Evolutionary conservation across 92 coral and sea anemone genomes (phyloP), one percentile per base, ranked within the genome.

Genomic region (Anthopleura xanthogrammica): DNA sequence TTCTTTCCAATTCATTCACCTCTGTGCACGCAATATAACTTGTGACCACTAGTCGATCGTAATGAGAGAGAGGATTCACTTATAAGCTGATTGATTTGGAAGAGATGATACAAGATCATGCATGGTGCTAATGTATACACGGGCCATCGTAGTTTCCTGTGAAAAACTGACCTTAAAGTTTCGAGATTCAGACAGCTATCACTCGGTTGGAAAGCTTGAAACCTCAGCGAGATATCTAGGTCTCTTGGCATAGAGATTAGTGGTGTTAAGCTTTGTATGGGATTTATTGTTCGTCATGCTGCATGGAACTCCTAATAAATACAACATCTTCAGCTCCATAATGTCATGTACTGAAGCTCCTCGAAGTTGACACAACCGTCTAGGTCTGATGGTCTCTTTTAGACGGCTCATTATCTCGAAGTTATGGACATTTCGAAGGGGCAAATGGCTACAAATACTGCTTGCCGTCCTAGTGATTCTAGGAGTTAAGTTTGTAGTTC

Each of bases 321-420:
- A 22, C 68, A 5, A 46, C 23, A 43, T 40, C 13, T 80, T 50
- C 66, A 48, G 23, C 77, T 36, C 48, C 24, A 24, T 71, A 46
- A 81, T 81, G 58, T 50, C 78, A 72, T 72, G 52, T 17, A 23
- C 12, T 50, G 50, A 46, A 23, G 36, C 77, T 22, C 5, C 77
- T 20, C 77, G 64, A 46, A 81, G 84, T 81, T 81, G 84, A 81
- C 84, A 70, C n/a, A 42, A 42, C 36, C 46, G 48, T 43, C 78
- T 72, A 72, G 77, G 40, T 29, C 84, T 81, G 83, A 85, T 85
- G 88, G 88, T 85, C 75, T 68, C 88, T 52, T 48, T 78, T 79
- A 52, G 88, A 77, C 83, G 88, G 3, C 55, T 78, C 16, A 20
- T 79, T 65, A 65, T 79, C 41, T 85, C 88, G 66, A 85, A 66